Percentiles rank a stretch among this genome's conserved stretches.
Conservation (phyloP, 2,113 vertebrate genomes). For the Eublepharis macularius region DNA sequence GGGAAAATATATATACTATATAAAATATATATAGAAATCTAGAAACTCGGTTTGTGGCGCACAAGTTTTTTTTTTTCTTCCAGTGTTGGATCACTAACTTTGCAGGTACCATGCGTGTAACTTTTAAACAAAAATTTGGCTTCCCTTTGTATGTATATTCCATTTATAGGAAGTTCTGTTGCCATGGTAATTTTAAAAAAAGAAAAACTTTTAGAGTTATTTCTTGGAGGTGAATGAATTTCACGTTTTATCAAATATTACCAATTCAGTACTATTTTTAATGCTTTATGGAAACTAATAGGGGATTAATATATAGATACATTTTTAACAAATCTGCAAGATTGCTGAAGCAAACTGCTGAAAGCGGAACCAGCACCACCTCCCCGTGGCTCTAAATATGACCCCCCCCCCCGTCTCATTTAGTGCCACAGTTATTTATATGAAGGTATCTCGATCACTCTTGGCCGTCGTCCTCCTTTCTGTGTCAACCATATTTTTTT, state of each 20-base stretch:
- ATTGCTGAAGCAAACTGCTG: neutral
- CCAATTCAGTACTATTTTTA: constrained; percentile 81
- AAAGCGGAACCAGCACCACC: neutral
- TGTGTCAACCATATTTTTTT: constrained; percentile 67
- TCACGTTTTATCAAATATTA: constrained; percentile 80
- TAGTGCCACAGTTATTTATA: constrained; percentile 77
- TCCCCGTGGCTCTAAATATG: constrained; percentile 24
- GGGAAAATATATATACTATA: constrained; percentile 78
- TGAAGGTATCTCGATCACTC: constrained; percentile 64
- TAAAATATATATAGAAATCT: constrained; percentile 79
- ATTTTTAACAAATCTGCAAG: neutral
- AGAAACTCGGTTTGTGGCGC: constrained; percentile 81
- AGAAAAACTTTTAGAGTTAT: constrained; percentile 67
- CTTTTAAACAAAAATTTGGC: neutral
- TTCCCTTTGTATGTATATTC: constrained; percentile 68
- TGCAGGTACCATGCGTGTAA: constrained; percentile 78
- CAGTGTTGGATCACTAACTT: constrained; percentile 78
- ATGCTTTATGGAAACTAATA: constrained; percentile 76
- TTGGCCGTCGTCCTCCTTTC: constrained; percentile 62
- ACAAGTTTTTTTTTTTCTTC: constrained; percentile 71
- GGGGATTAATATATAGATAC: constrained; percentile 60
- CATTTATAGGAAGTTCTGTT: constrained; percentile 72
- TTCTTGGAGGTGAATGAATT: constrained; percentile 78
- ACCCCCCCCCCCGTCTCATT: constrained; percentile 58
- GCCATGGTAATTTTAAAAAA: constrained; percentile 74